phyloP scores from a whole-genome alignment of 23 tunicate species.

The Styela plicata region DNA sequence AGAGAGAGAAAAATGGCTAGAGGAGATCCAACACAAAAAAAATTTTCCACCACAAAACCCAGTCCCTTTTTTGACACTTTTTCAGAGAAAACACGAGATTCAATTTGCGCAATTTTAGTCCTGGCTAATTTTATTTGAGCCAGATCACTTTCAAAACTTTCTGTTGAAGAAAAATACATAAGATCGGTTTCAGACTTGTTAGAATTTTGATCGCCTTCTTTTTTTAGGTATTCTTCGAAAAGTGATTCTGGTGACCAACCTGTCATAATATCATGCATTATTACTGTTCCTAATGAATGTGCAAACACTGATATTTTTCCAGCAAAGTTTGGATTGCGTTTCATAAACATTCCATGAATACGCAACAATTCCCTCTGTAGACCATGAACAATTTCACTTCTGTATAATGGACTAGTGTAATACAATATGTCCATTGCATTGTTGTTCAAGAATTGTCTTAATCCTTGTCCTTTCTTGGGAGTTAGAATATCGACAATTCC shows the following conservation, averaged over 20 bases:
- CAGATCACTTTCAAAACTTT: not conserved
- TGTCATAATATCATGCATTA: slow-evolving; percentile 78
- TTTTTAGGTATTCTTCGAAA: slow-evolving; percentile 13
- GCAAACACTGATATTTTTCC: slow-evolving; percentile 80
- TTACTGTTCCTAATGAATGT: slow-evolving; percentile 79
- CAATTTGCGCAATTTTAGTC: not conserved
- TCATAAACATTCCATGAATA: slow-evolving; percentile 44
- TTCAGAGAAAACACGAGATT: not conserved
- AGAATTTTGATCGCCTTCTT: not conserved
- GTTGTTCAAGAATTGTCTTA: slow-evolving; percentile 73
- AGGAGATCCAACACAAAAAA: slow-evolving; percentile 85
- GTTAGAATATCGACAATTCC: slow-evolving; percentile 71
- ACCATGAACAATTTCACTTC: slow-evolving; percentile 58
- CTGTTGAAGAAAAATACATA: not conserved
- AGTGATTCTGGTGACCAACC: slow-evolving; percentile 37
- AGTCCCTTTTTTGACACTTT: slow-evolving; percentile 4
- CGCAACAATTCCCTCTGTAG: slow-evolving; percentile 49
- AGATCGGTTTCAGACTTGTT: not conserved
- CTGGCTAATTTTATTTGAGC: not conserved
- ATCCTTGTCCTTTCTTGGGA: slow-evolving; percentile 64
- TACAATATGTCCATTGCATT: slow-evolving; percentile 83
- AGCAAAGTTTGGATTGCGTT: slow-evolving; percentile 55
- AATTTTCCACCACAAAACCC: slow-evolving; percentile 46
- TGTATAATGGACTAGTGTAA: slow-evolving; percentile 73
- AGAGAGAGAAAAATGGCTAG: slow-evolving; percentile 66